Evolutionary conservation across 2,113 vertebrate genomes (phyloP).

Genomic region (Gobiocypris rarus): DNA sequence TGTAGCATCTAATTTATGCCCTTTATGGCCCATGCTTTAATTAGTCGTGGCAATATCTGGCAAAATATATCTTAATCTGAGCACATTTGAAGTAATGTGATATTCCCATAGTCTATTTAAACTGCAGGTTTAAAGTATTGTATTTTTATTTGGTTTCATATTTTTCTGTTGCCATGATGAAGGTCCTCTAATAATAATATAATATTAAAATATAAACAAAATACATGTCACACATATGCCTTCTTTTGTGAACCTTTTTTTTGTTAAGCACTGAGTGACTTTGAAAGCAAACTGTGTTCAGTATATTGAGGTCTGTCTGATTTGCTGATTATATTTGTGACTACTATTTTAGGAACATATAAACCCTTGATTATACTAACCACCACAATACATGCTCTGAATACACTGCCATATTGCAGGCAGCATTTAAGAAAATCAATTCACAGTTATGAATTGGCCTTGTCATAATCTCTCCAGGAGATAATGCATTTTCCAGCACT

Average conservation of each 20-base stretch:
- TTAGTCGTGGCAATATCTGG: background rate
- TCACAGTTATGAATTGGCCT: slow-evolving; percentile 58
- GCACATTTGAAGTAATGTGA: too few species aligned
- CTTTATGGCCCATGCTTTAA: background rate
- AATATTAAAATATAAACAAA: background rate
- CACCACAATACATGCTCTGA: slow-evolving; percentile 50
- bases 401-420: slow-evolving; percentile 29
- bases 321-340: slow-evolving; percentile 54
- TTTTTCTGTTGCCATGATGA: background rate
- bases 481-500: slow-evolving; percentile 54
- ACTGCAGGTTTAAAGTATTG: background rate
- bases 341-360: slow-evolving; percentile 54
- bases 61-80: background rate
- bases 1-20: slow-evolving; percentile 1
- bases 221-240: background rate
- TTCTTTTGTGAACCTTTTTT: background rate
- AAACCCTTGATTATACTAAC: slow-evolving; percentile 59
- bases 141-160: slow-evolving; percentile 18
- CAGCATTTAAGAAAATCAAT: slow-evolving; percentile 56
- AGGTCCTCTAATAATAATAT: background rate
- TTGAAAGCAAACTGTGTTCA: slow-evolving; percentile 24
- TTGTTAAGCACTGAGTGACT: background rate
- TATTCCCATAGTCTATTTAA: too few species aligned
- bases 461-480: slow-evolving; percentile 50
- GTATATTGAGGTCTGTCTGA: slow-evolving; percentile 27